Base-by-base conservation (phyloP, 2,888 invertebrate genomes). In the Pseudeuparius sepicola region DNA sequence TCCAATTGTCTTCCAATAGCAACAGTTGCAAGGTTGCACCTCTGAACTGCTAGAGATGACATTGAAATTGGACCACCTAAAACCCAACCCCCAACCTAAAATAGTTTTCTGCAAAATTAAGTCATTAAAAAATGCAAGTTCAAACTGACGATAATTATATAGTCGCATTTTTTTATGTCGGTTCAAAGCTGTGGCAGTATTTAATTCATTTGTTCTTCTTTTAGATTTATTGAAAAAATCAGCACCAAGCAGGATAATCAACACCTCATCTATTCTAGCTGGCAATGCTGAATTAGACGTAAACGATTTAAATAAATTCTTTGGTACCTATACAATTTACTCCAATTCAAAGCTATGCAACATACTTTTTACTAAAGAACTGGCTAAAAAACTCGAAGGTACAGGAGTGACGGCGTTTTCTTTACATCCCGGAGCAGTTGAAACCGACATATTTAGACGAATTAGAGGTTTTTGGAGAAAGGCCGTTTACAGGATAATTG, bases 201-300 rank as follows among this genome's bases (percentile, higher is more conserved):
- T n/a, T n/a, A n/a, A n/a, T n/a, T n/a, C n/a, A 12, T 30, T 17
- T 10, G 6, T 20, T 5, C 12, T 13, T 24, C 23, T 68, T 51
- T 67, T 67, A 35, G 70, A 66, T 36, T 70, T 73, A 52, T 55
- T 75, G 25, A 56, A 50, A 34, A 51, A 51, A 42, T 45, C 52
- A 10, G 42, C 46, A 14, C 45, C 47, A n/a, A 48, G 49, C 20
- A 39, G 52, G 31, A 51, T 55, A 30, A 41, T 55, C 6, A 56
- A 51, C 27, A 51, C 55, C 1, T 44, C 55, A 2, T 55, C 55
- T 7, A 9, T 40, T 2, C 24, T 42, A 24, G 51, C 48, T 1
- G 42, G 40, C 14, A 32, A 30, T 6, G 46, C 41, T 1, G 42
- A 43, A 27, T 24, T 54, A 4, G 31, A 45, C 30, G n/a, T 48